Conservation (phyloP, 1,140 invertebrate species). For the Hesperophylax magnus region DNA sequence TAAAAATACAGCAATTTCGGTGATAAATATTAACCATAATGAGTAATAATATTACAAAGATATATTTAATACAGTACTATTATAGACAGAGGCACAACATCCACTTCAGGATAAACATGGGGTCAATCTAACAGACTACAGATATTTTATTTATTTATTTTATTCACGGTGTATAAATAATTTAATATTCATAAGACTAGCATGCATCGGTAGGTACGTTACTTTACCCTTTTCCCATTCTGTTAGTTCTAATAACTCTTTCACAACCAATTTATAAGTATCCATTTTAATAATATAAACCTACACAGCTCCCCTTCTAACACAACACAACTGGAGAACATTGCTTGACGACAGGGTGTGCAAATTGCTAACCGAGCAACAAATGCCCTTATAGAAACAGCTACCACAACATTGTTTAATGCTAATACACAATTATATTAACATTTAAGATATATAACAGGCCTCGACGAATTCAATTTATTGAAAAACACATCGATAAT, state of each 20-base stretch:
- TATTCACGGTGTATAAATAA: slow-evolving; percentile 38
- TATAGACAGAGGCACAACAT: slow-evolving; percentile 57
- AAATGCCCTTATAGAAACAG: neutral
- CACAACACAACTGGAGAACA: neutral
- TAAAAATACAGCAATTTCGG: slow-evolving; percentile 56
- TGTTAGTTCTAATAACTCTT: slow-evolving; percentile 53
- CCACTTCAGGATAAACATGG: slow-evolving; percentile 55
- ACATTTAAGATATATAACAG: slow-evolving; percentile 14
- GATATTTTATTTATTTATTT: neutral
- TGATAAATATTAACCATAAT: slow-evolving; percentile 48
- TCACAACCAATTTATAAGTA: slow-evolving; percentile 55
- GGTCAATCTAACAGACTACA: slow-evolving; percentile 37
- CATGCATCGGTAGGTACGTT: slow-evolving; percentile 54
- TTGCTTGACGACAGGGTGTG: neutral
- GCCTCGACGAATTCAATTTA: neutral
- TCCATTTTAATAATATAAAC: slow-evolving; percentile 29
- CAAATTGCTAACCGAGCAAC: neutral
- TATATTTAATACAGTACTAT: slow-evolving; percentile 49
- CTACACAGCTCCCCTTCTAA: slow-evolving; percentile 5
- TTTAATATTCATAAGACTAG: slow-evolving; percentile 55
- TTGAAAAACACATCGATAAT: neutral
- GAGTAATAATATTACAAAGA: slow-evolving; percentile 50
- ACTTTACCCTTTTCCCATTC: slow-evolving; percentile 55
- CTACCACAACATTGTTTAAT: slow-evolving; percentile 19
- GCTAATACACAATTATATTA: slow-evolving; percentile 7